A percentile compares a stretch with the other conserved stretches of the same genome.
These are phyloP conservation scores for Xestia rhomboidea DNA, from an alignment of 2,888 invertebrate species.

Conservation along the genomic window DNA sequence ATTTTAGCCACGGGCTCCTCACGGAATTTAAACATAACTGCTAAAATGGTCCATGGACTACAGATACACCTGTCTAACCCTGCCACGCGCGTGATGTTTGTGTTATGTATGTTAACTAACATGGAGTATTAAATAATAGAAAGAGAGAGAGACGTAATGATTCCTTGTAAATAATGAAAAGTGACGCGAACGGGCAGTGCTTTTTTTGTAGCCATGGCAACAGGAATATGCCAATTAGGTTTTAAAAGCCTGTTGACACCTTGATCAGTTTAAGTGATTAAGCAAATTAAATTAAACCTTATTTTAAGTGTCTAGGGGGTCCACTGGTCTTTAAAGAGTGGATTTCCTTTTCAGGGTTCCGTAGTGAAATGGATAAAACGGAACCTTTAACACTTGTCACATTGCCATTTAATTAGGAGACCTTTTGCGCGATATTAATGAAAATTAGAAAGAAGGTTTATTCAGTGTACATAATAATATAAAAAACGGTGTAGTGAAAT, in stretches of 20 bases:
- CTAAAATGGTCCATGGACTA: too few species aligned
- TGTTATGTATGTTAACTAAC: background rate
- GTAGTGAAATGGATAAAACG: background rate
- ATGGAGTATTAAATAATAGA: background rate
- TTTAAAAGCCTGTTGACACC: constrained; percentile 2
- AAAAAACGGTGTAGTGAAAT: background rate
- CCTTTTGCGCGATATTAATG: background rate
- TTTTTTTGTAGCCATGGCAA: background rate
- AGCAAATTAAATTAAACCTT: background rate
- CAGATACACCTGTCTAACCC: too few species aligned
- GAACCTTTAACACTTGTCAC: background rate
- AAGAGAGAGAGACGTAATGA: background rate
- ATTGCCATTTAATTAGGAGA: background rate
- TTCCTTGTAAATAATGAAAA: constrained; percentile 7
- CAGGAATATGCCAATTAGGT: background rate
- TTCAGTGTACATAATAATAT: too few species aligned
- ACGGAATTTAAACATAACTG: too few species aligned
- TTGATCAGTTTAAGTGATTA: background rate
- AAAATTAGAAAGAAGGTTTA: background rate
- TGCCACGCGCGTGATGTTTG: background rate
- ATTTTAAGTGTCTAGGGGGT: background rate
- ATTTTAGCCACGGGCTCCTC: too few species aligned
- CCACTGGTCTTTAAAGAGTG: background rate
- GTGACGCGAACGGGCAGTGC: background rate
- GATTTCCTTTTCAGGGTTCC: background rate